Evolutionary conservation across 2,888 invertebrate species (phyloP).

Genomic region (Drosophila nigritarsus): DNA sequence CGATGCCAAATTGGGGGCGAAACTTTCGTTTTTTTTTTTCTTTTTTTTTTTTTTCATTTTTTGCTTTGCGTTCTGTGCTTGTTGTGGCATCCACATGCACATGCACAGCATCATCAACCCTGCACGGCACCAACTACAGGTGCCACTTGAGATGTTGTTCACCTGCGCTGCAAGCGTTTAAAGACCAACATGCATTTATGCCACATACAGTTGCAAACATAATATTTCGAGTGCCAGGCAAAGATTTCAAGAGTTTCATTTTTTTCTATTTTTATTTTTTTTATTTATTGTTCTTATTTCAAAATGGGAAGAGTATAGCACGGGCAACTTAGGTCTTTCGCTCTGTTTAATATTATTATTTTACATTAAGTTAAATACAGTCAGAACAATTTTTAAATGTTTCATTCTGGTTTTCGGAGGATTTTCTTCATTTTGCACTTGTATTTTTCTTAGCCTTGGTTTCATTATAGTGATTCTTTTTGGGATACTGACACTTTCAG

Average conservation of each 20-base stretch:
- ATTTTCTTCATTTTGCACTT: too few species aligned
- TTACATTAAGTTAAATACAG: neutral
- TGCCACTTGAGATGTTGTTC: constrained; percentile 83
- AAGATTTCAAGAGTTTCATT: neutral
- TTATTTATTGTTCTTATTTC: neutral
- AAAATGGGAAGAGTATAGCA: neutral
- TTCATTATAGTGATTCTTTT: too few species aligned
- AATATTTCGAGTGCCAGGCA: neutral
- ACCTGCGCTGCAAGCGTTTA: constrained; percentile 73
- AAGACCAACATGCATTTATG: constrained; percentile 35
- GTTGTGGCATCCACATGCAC: constrained; percentile 28
- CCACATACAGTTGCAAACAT: neutral
- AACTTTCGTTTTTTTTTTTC: constrained; percentile 80
- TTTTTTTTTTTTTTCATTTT: constrained; percentile 72
- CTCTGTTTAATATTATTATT: neutral
- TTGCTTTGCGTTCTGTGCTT: constrained; percentile 37
- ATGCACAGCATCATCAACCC: constrained; percentile 22
- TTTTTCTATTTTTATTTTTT: neutral
- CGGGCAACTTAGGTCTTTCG: neutral
- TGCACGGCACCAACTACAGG: constrained; percentile 63
- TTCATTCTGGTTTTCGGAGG: neutral
- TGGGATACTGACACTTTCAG: too few species aligned
- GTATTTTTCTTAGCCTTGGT: too few species aligned
- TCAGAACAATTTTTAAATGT: neutral
- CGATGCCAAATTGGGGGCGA: constrained; percentile 81